These are phyloP conservation scores for Melanotaenia nigrans DNA, from an alignment of 2,797 vertebrate species.

Conservation along the genomic window DNA sequence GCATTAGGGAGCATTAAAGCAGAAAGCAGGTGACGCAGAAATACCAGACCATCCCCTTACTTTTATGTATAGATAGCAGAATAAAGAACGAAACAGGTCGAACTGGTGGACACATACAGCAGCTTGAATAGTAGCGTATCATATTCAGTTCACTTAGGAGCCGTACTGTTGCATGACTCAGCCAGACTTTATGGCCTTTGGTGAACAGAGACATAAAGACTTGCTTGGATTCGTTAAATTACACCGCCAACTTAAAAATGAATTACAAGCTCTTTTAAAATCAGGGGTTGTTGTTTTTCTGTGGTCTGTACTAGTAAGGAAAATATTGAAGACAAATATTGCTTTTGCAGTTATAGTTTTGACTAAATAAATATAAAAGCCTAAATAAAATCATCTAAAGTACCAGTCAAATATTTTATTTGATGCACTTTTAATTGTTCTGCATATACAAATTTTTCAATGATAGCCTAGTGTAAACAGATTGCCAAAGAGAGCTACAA, in stretches of 20 bases:
- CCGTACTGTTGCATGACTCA: not conserved
- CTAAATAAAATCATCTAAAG: too few relatives aligned
- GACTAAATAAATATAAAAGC: not conserved
- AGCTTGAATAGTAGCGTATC: slow-evolving; percentile 10
- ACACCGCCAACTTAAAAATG: slow-evolving; percentile 1
- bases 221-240: slow-evolving; percentile 15
- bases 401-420: not conserved
- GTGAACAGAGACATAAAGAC: slow-evolving; percentile 12
- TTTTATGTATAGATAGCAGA: not conserved
- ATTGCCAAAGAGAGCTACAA: slow-evolving; percentile 26
- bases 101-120: not conserved
- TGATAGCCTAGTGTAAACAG: not conserved
- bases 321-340: not conserved
- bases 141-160: not conserved
- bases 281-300: not conserved
- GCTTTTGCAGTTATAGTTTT: not conserved
- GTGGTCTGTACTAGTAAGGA: too few relatives aligned
- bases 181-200: slow-evolving; percentile 14
- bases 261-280: slow-evolving; percentile 10
- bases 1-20: not conserved
- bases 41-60: not conserved
- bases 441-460: not conserved
- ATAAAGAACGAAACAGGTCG: not conserved
- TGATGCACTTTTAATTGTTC: not conserved
- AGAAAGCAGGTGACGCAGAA: not conserved